A percentile compares a stretch with the other conserved stretches of the same genome.
Evolutionary conservation across 2,113 vertebrate genomes (phyloP).

Genomic region (Muscicapa adusta): DNA sequence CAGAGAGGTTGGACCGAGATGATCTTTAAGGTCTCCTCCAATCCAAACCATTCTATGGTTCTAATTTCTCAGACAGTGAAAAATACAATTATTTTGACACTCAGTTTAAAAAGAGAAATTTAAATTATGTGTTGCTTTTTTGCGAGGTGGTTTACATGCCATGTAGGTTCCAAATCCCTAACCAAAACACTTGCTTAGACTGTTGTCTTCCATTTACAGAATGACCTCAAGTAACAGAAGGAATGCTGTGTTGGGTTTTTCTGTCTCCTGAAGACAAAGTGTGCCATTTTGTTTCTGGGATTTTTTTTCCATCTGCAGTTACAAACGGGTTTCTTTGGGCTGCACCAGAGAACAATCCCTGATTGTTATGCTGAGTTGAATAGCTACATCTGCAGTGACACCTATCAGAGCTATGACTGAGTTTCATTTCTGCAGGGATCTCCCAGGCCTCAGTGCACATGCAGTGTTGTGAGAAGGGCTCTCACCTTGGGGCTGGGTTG

Average conservation of each 20-base stretch:
- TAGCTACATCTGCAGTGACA: not conserved
- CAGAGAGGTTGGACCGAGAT: rapidly evolving
- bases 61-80: not conserved
- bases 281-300: not conserved
- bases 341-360: not conserved
- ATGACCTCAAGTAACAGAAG: not conserved
- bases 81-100: not conserved
- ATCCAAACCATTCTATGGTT: not conserved
- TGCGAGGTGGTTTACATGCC: not conserved
- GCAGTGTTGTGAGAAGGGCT: not conserved
- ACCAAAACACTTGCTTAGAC: not conserved
- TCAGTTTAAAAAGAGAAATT: not conserved
- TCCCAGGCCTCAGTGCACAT: not conserved
- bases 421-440: not conserved
- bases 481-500: not conserved
- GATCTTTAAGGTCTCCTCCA: not conserved
- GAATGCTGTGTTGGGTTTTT: rapidly evolving
- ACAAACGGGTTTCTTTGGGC: not conserved
- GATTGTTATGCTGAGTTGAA: rapidly evolving
- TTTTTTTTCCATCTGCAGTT: not conserved
- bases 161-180: not conserved
- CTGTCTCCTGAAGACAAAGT: not conserved
- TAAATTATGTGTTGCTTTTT: not conserved
- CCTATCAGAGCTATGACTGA: not conserved
- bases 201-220: not conserved